phyloP scores from a whole-genome alignment of 1,140 invertebrate genomes.

The Ctenoplectra terminalis region DNA sequence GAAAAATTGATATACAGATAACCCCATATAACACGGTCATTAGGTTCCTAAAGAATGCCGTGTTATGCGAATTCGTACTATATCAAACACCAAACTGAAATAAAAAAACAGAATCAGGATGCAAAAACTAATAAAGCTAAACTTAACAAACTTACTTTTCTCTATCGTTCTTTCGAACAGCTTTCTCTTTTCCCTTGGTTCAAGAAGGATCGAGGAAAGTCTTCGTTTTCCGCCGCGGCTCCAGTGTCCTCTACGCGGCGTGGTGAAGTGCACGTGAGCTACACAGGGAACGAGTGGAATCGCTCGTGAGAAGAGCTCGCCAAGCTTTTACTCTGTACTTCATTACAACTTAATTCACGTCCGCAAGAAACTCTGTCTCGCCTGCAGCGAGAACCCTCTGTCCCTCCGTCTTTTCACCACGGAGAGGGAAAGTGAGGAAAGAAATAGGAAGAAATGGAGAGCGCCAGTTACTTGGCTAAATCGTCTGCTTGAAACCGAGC shows the following conservation, averaged over 20 bases:
- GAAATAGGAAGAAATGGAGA: conserved; percentile 18
- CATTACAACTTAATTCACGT: conserved; percentile 71
- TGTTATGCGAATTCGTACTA: no score
- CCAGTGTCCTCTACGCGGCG: background rate
- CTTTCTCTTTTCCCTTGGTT: conserved; percentile 25
- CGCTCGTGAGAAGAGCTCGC: conserved; percentile 32
- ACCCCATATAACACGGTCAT: no score
- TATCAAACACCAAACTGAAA: no score
- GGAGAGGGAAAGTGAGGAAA: conserved; percentile 32
- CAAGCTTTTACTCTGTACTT: conserved; percentile 63
- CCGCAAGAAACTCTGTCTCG: conserved; percentile 61
- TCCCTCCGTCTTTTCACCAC: background rate
- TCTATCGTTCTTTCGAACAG: conserved; percentile 3
- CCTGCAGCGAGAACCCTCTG: conserved; percentile 26
- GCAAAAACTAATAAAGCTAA: background rate
- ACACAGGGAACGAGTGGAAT: conserved; percentile 37
- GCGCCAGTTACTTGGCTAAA: background rate
- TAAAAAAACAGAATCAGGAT: no score
- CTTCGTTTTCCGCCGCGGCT: background rate
- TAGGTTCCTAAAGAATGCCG: no score
- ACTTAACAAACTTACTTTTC: conserved; percentile 34
- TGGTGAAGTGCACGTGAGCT: background rate
- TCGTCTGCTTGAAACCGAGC: conserved; percentile 4
- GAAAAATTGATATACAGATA: no score
- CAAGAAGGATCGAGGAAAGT: conserved; percentile 4